A percentile compares a stretch with the other conserved stretches of the same genome.
These are phyloP conservation scores for Scaptomyza flava DNA, from an alignment of 2,888 invertebrate species.

Conservation along the genomic window DNA sequence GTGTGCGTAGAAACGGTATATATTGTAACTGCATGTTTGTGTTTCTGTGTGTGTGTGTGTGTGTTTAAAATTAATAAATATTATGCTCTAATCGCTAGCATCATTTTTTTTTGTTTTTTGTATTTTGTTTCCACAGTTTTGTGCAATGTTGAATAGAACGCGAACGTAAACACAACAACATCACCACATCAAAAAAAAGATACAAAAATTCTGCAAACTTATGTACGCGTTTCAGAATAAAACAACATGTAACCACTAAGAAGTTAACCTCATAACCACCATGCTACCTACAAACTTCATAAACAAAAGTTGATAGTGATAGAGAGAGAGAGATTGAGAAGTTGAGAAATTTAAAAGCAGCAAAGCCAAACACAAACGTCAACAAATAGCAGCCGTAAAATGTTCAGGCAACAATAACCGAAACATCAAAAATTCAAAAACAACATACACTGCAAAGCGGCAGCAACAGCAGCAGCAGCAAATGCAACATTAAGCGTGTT, in stretches of 20 bases:
- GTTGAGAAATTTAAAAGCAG: slow-evolving; percentile 8
- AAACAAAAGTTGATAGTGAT: slow-evolving; percentile 17
- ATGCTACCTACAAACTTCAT: slow-evolving; percentile 20
- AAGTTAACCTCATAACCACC: slow-evolving; percentile 26
- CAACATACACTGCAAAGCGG: background rate
- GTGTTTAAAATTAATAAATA: slow-evolving; percentile 11
- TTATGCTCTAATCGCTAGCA: slow-evolving; percentile 23
- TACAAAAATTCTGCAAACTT: slow-evolving; percentile 31
- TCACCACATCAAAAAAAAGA: slow-evolving; percentile 27
- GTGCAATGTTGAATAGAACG: slow-evolving; percentile 61
- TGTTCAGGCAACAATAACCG: slow-evolving; percentile 26
- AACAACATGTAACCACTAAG: slow-evolving; percentile 9
- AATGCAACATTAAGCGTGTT: slow-evolving; percentile 38
- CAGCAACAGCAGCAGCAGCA: slow-evolving; percentile 22
- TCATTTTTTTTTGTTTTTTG: slow-evolving; percentile 15
- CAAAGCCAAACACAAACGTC: slow-evolving; percentile 13
- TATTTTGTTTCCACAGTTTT: slow-evolving; percentile 55
- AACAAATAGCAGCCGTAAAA: slow-evolving; percentile 19
- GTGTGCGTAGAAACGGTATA: slow-evolving; percentile 30
- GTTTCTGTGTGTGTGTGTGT: slow-evolving; percentile 18
- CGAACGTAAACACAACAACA: slow-evolving; percentile 50
- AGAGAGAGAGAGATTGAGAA: background rate
- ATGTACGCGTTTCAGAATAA: slow-evolving; percentile 46
- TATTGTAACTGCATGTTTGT: slow-evolving; percentile 16
- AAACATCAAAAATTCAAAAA: slow-evolving; percentile 14